Percentiles rank a stretch among this genome's conserved stretches.
These are phyloP conservation scores for Tragelaphus scriptus DNA, from an alignment of 2,113 vertebrate species.

Conservation along the genomic window DNA sequence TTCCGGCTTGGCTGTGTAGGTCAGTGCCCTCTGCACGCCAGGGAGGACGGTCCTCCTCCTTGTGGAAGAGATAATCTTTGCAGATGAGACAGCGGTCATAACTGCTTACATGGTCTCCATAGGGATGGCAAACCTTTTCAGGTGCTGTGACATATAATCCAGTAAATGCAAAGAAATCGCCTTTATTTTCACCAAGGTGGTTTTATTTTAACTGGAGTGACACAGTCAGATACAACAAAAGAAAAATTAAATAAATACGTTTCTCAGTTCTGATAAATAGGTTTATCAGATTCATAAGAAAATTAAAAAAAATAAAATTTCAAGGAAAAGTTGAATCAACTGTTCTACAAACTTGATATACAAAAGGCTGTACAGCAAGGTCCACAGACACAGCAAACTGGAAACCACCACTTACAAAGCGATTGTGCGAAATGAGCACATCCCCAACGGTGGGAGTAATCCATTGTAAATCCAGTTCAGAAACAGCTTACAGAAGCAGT, in stretches of 20 bases:
- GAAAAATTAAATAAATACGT: slow-evolving; percentile 61
- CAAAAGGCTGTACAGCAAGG: slow-evolving; percentile 45
- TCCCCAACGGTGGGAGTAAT: slow-evolving; percentile 24
- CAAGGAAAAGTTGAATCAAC: slow-evolving; percentile 64
- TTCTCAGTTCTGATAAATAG: slow-evolving; percentile 33
- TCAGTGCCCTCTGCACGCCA: background rate
- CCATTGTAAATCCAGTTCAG: slow-evolving; percentile 32
- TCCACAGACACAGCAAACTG: slow-evolving; percentile 20
- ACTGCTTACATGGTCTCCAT: background rate
- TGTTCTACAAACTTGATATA: slow-evolving; percentile 57
- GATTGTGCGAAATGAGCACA: slow-evolving; percentile 46
- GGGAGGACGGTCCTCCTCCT: background rate
- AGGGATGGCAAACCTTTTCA: background rate
- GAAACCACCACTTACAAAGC: slow-evolving; percentile 49
- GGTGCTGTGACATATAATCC: background rate
- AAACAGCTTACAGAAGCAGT: background rate
- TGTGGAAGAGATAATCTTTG: background rate
- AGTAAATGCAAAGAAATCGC: slow-evolving; percentile 32
- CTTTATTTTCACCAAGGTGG: slow-evolving; percentile 70
- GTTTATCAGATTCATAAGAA: slow-evolving; percentile 50
- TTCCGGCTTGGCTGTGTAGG: background rate
- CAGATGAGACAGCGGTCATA: background rate
- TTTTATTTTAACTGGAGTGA: slow-evolving; percentile 79
- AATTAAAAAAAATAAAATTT: slow-evolving; percentile 55
- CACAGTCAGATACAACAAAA: slow-evolving; percentile 65